Percentiles rank a stretch among this genome's conserved stretches.
phyloP scores from a whole-genome alignment of 2,113 vertebrate genomes.

The Plecotus auritus region DNA sequence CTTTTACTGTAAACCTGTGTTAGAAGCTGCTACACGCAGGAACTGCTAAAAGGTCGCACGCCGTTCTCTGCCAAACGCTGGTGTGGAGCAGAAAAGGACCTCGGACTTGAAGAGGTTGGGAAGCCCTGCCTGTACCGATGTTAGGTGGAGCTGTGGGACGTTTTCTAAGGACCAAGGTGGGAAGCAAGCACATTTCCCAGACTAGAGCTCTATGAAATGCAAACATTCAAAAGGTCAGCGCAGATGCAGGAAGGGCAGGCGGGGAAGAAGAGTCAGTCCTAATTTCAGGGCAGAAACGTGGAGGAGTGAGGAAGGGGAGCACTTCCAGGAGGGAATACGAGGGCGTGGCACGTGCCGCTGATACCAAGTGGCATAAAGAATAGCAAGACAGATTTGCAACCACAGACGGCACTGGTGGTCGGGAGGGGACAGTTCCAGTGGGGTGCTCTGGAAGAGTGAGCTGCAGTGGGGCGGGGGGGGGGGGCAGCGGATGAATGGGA shows the following conservation, averaged over 20 bases:
- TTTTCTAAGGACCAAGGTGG: background rate
- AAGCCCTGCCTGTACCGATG: background rate
- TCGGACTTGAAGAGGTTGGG: background rate
- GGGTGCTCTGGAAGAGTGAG: background rate
- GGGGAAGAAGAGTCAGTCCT: background rate
- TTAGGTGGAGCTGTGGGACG: background rate
- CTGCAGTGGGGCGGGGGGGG: background rate
- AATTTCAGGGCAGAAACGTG: background rate
- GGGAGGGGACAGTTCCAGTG: background rate
- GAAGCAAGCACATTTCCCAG: background rate
- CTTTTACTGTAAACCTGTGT: background rate
- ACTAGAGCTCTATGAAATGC: background rate
- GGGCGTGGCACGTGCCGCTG: too few species aligned
- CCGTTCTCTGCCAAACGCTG: background rate
- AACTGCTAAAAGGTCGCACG: background rate
- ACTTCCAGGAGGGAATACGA: background rate
- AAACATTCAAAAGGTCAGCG: background rate
- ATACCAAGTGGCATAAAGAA: background rate
- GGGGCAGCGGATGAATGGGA: too few species aligned
- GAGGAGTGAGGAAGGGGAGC: background rate
- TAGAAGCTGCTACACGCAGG: background rate
- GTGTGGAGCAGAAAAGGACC: background rate
- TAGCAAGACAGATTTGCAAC: background rate
- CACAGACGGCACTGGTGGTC: background rate
- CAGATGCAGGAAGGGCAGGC: background rate